These are phyloP conservation scores for Eudyptes chrysolophus DNA, from an alignment of 2,113 vertebrate species.

Conservation along the genomic window DNA sequence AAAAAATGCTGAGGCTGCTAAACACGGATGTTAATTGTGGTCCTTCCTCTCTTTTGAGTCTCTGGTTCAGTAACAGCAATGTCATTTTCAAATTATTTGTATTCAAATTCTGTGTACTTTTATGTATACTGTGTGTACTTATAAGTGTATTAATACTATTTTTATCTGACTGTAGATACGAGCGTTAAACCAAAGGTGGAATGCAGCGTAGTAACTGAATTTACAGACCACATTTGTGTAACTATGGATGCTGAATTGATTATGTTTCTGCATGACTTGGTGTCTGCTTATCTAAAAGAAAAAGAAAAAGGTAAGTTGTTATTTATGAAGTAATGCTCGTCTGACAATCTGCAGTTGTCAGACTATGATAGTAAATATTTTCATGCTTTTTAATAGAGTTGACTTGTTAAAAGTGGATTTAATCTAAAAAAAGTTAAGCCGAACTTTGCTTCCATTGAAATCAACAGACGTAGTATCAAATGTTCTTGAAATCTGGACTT, in stretches of 20 bases:
- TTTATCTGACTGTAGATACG: constrained; percentile 77
- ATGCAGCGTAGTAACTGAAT: constrained; percentile 98
- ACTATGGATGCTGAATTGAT: constrained; percentile 99
- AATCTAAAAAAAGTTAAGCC: background rate
- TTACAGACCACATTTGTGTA: constrained; percentile 98
- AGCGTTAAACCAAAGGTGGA: constrained; percentile 94
- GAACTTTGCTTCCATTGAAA: background rate
- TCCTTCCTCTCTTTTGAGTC: background rate
- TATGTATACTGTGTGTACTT: background rate
- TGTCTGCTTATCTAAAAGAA: constrained; percentile 98
- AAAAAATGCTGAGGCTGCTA: background rate
- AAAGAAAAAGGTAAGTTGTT: constrained; percentile 92
- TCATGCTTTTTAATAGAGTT: background rate
- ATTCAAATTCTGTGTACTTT: background rate
- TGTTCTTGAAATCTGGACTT: background rate
- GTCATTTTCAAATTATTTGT: background rate
- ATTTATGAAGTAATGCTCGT: background rate
- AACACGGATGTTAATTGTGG: background rate
- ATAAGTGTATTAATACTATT: background rate
- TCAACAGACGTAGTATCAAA: background rate
- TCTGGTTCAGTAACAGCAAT: background rate
- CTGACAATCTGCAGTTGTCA: background rate
- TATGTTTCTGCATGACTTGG: constrained; percentile 98
- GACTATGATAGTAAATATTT: background rate
- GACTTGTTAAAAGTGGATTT: background rate